These are phyloP conservation scores for Ischnus inquisitorius DNA, from an alignment of 2,888 invertebrate genomes.

Conservation along the genomic window DNA sequence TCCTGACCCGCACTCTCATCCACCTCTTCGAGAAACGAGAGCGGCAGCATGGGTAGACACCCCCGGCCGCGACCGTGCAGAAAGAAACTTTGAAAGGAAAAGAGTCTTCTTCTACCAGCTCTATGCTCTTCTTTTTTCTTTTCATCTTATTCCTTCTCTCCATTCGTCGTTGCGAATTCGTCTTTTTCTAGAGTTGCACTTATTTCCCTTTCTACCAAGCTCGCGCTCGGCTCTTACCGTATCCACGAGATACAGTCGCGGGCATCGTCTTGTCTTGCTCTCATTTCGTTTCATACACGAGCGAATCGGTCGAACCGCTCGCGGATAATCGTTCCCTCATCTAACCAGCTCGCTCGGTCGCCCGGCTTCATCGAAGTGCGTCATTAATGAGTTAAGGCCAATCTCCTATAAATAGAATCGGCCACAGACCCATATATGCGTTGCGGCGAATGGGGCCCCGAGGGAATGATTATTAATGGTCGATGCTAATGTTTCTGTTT, in stretches of 20 bases:
- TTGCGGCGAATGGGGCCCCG: slow-evolving; percentile 17
- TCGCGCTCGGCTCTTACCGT: not conserved
- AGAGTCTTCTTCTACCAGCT: slow-evolving; percentile 75
- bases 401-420: slow-evolving; percentile 67
- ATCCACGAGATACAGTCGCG: slow-evolving; percentile 21
- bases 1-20: slow-evolving; percentile 70
- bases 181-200: slow-evolving; percentile 51
- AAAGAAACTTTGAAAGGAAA: slow-evolving; percentile 82
- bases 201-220: slow-evolving; percentile 27
- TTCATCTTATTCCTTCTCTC: not conserved
- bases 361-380: slow-evolving; percentile 53
- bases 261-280: slow-evolving; percentile 47
- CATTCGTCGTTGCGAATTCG: slow-evolving; percentile 49
- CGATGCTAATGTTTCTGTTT: slow-evolving; percentile 24
- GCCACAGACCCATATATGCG: slow-evolving; percentile 41
- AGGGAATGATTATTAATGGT: slow-evolving; percentile 24
- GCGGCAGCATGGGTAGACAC: slow-evolving; percentile 57
- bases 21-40: slow-evolving; percentile 64
- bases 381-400: slow-evolving; percentile 70
- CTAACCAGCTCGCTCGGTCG: slow-evolving; percentile 16
- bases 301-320: slow-evolving; percentile 23
- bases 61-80: slow-evolving; percentile 71
- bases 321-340: slow-evolving; percentile 44
- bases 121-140: slow-evolving; percentile 7
- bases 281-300: slow-evolving; percentile 27